phyloP scores from a whole-genome alignment of 2,113 vertebrate species.

The Peromyscus maniculatus region DNA sequence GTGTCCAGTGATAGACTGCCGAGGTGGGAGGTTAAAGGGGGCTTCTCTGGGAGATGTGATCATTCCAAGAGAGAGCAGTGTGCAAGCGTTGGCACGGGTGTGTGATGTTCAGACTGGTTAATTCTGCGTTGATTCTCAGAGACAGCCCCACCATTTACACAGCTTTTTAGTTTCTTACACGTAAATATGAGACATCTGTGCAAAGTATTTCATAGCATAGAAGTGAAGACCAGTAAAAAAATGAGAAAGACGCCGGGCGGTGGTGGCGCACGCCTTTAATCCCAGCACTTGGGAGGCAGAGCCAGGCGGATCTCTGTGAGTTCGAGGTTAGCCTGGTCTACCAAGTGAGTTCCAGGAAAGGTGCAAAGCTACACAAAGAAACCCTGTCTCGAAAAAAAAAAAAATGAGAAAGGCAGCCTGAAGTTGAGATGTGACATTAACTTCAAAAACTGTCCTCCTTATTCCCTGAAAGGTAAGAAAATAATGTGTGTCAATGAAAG shows the following conservation, averaged over 20 bases:
- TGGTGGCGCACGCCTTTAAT: too few relatives aligned
- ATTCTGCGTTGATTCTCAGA: neutral
- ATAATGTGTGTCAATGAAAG: neutral
- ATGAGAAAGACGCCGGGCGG: neutral
- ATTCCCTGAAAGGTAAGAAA: neutral
- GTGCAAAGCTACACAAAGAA: too few relatives aligned
- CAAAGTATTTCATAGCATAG: neutral
- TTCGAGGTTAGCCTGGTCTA: too few relatives aligned
- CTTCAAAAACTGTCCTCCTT: neutral
- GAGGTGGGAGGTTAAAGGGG: neutral
- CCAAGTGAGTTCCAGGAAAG: too few relatives aligned
- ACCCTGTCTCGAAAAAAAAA: too few relatives aligned
- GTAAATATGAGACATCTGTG: constrained; percentile 7
- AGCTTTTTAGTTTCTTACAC: neutral
- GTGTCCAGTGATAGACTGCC: neutral
- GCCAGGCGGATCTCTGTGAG: too few relatives aligned
- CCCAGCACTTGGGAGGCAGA: too few relatives aligned
- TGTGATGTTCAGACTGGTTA: neutral
- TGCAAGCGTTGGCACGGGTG: neutral
- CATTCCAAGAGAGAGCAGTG: neutral
- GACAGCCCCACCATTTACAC: neutral
- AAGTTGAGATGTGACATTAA: neutral
- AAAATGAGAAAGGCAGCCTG: neutral
- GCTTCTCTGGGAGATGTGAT: neutral
- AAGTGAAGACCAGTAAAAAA: neutral